Base-by-base conservation (phyloP, 1,140 invertebrate genomes). In the Drosophila kurseongensis region DNA sequence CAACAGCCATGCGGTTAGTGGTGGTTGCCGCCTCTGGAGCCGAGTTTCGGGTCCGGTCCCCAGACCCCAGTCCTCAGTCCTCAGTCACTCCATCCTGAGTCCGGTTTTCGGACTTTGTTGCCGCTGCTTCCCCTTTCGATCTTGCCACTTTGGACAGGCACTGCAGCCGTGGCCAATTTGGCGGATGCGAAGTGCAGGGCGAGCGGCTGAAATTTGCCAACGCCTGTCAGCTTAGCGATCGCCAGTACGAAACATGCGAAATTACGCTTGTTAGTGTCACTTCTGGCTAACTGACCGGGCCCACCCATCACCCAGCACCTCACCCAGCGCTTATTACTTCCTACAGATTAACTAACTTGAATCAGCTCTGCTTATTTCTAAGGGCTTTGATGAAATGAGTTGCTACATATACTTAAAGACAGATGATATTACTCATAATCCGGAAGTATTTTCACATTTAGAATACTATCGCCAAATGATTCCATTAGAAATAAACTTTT, bases 241-340 rank as follows among this genome's bases (percentile, higher is more conserved):
- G 73, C 74, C 79, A 69, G 79, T 68, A 75, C 54, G 79, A 45
- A 91, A 91, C 83, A 88, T 91, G 88, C 89, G 88, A 91, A 88
- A 90, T 80, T 90, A 83, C 82, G 82, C 88, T 90, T 90, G 88
- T 90, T 86, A 90, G 88, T 90, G 88, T 90, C 88, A 90, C 82
- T 90, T 90, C 88, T 83, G 82, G 74, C 69, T 89, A 89, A 89
- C 80, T 68, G 84, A 35, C 18, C 52, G 65, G 36, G 50, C 61
- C 55, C 48, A 59, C 55, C 55, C 65, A 59, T 48, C 41, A 47
- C 62, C 57, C 59, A 66, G 57, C 57, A 57, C 54, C 44, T 44
- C 18, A 29, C 13, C 2, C 42, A 61, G 1, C 4, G 35, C 23
- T 41, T 12, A 13, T 27, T 50, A 9, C 54, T 41, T n/a, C 27